Evolutionary conservation across 2,113 vertebrate genomes (phyloP).

Genomic region (Ovis aries): ARS-UI_Ramb_v3.0 NC_056061.1:27758501-27759000

Average conservation of each 20-base stretch:
- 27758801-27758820: not conserved
- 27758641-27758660: not conserved
- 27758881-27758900: not conserved
- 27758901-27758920: not conserved
- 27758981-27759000: not conserved
- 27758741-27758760: not conserved
- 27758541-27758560: not conserved
- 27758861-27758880: not conserved
- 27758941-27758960: not conserved
- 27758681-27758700: not conserved
- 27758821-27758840: not conserved
- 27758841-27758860: not conserved
- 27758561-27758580: not conserved
- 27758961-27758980: not conserved
- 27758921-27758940: not conserved
- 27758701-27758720: not conserved
- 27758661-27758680: not conserved
- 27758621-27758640: not conserved
- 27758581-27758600: not conserved
- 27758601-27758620: not conserved
- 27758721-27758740: not conserved
- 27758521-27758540: not conserved
- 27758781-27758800: not conserved
- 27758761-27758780: not conserved
- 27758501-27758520: not conserved